Evolutionary conservation across 2,888 invertebrate genomes (phyloP).

Genomic region (Oscheius onirici): DNA sequence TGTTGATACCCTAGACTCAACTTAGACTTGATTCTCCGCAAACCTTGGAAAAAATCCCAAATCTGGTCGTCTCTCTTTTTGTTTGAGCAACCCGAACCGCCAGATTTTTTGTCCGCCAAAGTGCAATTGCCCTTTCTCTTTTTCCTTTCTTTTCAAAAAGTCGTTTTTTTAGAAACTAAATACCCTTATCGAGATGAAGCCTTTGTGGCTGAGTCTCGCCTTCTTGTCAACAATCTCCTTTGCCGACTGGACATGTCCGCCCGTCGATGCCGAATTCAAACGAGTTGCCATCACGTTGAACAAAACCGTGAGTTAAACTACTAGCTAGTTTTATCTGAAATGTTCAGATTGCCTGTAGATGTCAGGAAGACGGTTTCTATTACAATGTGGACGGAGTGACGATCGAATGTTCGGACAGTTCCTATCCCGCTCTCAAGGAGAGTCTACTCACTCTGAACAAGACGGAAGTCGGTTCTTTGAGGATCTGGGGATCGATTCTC

Average conservation of each 20-base stretch:
- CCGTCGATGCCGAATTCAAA: constrained; percentile 19
- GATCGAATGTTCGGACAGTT: constrained; percentile 53
- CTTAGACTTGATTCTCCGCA: too few species aligned
- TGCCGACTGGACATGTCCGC: constrained; percentile 18
- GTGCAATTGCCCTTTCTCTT: background rate
- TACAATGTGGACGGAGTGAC: constrained; percentile 26
- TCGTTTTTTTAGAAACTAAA: background rate
- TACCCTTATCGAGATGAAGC: constrained; percentile 18
- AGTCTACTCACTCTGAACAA: constrained; percentile 58
- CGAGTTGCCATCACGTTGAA: constrained; percentile 10
- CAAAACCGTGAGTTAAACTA: constrained; percentile 9
- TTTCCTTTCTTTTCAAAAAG: background rate
- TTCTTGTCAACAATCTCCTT: background rate
- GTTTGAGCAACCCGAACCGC: background rate
- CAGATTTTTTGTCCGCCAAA: background rate
- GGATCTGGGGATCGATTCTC: constrained; percentile 60
- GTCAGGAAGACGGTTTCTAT: constrained; percentile 32
- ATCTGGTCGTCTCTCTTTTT: background rate
- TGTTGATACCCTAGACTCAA: background rate
- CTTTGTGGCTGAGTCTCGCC: constrained; percentile 12
- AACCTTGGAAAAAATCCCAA: background rate
- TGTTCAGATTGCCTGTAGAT: constrained; percentile 25
- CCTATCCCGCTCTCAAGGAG: constrained; percentile 51
- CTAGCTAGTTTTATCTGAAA: background rate
- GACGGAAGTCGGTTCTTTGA: constrained; percentile 51